Percentiles rank a stretch among this genome's conserved stretches.
phyloP scores from a whole-genome alignment of 2,888 invertebrate genomes.

The Ametastegia equiseti region DNA sequence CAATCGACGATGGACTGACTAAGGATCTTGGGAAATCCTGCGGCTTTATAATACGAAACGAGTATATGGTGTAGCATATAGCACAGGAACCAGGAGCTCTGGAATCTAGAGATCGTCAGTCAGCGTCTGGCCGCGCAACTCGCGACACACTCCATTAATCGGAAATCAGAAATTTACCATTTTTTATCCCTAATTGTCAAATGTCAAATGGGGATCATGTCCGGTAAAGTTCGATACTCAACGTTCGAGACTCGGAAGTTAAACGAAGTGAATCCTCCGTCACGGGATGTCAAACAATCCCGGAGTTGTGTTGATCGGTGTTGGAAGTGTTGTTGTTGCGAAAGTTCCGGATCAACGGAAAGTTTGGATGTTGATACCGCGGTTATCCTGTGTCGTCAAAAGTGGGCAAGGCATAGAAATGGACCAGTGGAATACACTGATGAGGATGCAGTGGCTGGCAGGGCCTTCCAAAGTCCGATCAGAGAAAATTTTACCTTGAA shows the following conservation, averaged over 20 bases:
- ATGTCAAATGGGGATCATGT: neutral
- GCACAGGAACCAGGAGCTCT: neutral
- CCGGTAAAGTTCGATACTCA: constrained; percentile 13
- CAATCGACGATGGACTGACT: neutral
- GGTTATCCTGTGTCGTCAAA: neutral
- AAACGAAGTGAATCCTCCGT: neutral
- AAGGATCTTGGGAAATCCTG: constrained; percentile 25
- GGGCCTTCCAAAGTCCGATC: neutral
- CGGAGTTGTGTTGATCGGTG: neutral
- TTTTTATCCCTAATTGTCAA: neutral
- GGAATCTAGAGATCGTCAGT: neutral
- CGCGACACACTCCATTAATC: neutral
- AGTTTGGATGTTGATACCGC: constrained; percentile 32
- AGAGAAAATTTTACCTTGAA: neutral
- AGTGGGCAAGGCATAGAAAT: neutral
- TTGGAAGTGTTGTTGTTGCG: constrained; percentile 31
- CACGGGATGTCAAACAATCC: neutral
- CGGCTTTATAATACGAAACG: neutral
- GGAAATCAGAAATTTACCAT: neutral
- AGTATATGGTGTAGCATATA: neutral
- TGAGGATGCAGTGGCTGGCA: neutral
- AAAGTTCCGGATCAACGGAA: neutral
- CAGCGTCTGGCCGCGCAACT: neutral
- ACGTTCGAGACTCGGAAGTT: constrained; percentile 1
- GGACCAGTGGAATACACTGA: constrained; percentile 22